phyloP scores from a whole-genome alignment of 2,888 invertebrate species.

The Andricus curvator region DNA sequence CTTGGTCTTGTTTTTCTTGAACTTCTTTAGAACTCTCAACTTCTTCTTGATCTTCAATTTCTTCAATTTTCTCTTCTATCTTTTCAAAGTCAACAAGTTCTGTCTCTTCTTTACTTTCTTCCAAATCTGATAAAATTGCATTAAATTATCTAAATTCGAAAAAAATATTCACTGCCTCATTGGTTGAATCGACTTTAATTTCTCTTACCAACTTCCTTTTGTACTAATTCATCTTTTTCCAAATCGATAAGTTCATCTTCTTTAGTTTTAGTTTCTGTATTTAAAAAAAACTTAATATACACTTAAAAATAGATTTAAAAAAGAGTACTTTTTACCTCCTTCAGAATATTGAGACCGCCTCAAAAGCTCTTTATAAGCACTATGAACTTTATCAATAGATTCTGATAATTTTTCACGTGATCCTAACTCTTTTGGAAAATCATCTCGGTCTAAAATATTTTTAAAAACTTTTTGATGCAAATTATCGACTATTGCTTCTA shows the following conservation, averaged over 20 bases:
- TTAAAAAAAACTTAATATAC: neutral
- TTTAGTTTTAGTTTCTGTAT: neutral
- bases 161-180: neutral
- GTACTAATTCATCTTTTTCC: neutral
- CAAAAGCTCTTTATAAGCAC: constrained; percentile 59
- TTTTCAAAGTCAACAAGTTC: neutral
- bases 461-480: constrained; percentile 61
- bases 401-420: constrained; percentile 54
- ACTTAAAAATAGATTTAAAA: neutral
- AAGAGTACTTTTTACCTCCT: constrained; percentile 50
- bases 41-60: neutral
- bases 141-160: neutral
- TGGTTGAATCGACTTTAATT: neutral
- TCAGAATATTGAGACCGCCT: constrained; percentile 54
- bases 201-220: neutral
- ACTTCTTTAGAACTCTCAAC: neutral
- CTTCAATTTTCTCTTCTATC: neutral
- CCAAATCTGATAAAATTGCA: neutral
- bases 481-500: constrained; percentile 60
- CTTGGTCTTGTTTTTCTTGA: neutral
- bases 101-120: neutral
- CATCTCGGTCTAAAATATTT: constrained; percentile 53
- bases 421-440: constrained; percentile 62
- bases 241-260: neutral
- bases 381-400: constrained; percentile 58